Conservation (phyloP, 2,113 vertebrate genomes). For the Pachyramphus minor region DNA sequence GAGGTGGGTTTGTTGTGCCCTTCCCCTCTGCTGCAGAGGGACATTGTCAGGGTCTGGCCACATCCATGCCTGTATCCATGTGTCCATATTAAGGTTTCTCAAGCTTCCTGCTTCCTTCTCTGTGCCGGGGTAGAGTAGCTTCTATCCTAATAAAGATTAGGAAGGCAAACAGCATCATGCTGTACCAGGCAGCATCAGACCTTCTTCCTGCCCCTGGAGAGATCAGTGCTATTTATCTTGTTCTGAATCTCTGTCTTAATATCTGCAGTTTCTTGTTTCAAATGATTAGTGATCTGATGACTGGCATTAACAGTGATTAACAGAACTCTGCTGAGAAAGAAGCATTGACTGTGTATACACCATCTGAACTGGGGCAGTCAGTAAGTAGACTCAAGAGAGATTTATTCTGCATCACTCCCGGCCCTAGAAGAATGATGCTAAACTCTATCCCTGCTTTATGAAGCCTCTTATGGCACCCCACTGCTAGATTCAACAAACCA, state of each 20-base stretch:
- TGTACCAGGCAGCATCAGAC: not conserved
- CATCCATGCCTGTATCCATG: not conserved
- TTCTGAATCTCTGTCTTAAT: slow-evolving; percentile 15
- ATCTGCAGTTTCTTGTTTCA: slow-evolving; percentile 46
- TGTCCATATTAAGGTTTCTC: not conserved
- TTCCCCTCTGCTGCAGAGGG: not conserved
- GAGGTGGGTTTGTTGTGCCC: not conserved
- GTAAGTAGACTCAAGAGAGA: slow-evolving; percentile 16
- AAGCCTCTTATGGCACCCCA: slow-evolving; percentile 59
- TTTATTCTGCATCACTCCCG: slow-evolving; percentile 34
- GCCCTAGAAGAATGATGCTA: slow-evolving; percentile 38
- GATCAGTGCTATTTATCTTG: slow-evolving; percentile 20
- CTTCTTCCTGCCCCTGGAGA: not conserved
- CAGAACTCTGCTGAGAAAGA: slow-evolving; percentile 7
- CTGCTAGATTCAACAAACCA: slow-evolving; percentile 68
- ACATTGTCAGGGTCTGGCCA: not conserved
- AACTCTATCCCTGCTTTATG: slow-evolving; percentile 50
- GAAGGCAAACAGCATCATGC: not conserved
- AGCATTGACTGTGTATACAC: not conserved
- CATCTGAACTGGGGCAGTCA: not conserved
- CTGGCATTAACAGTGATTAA: slow-evolving; percentile 23
- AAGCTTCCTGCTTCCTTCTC: not conserved
- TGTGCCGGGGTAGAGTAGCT: not conserved
- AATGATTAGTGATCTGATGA: slow-evolving; percentile 48
- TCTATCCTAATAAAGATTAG: not conserved